phyloP scores from a whole-genome alignment of 2,888 invertebrate species.

The Coenonympha arcania region DNA sequence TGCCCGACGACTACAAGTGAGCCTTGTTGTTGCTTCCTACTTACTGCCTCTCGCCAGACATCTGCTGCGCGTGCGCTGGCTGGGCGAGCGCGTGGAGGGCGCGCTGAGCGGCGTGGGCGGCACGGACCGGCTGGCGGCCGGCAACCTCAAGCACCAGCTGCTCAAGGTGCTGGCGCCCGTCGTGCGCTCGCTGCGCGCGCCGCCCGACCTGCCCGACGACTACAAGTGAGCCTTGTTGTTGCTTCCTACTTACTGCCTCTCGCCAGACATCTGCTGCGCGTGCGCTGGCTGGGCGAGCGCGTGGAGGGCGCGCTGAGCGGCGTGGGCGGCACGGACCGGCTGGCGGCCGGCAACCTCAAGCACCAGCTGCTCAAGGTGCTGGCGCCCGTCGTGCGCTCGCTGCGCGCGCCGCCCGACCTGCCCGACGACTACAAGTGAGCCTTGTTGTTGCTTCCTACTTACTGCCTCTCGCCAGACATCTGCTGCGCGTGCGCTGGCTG shows the following conservation, averaged over 20 bases:
- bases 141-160: constrained; percentile 90
- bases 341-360: constrained; percentile 93
- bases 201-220: constrained; percentile 90
- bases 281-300: constrained; percentile 80
- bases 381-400: constrained; percentile 86
- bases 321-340: constrained; percentile 88
- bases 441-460: background rate
- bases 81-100: constrained; percentile 77
- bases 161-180: constrained; percentile 91
- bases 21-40: background rate
- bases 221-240: constrained; percentile 75
- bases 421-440: constrained; percentile 87
- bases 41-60: too few relatives aligned
- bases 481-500: constrained; percentile 86
- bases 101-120: constrained; percentile 82
- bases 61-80: constrained; percentile 86
- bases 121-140: constrained; percentile 91
- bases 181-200: constrained; percentile 81
- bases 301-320: constrained; percentile 79
- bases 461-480: too few relatives aligned
- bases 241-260: too few relatives aligned
- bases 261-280: constrained; percentile 88
- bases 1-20: constrained; percentile 88
- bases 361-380: constrained; percentile 89
- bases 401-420: constrained; percentile 84